Conservation (phyloP, 2,113 vertebrate genomes). For the Sciurus niger region DNA sequence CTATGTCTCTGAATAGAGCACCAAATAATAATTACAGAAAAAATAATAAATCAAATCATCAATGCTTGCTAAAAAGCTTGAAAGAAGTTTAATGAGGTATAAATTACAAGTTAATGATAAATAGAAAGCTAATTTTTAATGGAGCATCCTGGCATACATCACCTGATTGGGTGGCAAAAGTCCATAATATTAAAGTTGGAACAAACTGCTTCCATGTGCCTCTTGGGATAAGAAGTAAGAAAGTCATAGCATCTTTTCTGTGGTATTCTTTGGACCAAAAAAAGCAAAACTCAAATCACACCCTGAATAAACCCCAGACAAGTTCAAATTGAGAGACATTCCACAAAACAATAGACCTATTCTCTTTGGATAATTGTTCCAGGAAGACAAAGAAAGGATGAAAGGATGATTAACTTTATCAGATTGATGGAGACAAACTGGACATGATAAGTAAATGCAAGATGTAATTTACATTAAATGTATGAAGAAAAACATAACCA, state of each 20-base stretch:
- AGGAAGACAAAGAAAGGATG: background rate
- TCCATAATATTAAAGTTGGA: background rate
- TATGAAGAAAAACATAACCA: background rate
- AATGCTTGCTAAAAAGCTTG: background rate
- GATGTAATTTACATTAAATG: background rate
- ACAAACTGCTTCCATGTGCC: background rate
- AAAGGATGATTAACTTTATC: background rate
- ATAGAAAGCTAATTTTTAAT: background rate
- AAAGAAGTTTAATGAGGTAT: background rate
- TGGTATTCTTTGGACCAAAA: background rate
- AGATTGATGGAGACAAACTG: background rate
- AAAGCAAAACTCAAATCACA: background rate
- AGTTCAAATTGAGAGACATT: no score
- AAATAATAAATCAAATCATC: background rate
- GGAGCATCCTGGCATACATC: background rate
- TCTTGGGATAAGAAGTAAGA: no score
- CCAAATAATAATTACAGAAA: background rate
- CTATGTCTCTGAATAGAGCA: background rate
- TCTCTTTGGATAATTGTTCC: background rate
- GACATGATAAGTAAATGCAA: background rate
- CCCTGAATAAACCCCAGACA: background rate
- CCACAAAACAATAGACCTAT: background rate
- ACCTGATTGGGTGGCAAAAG: background rate
- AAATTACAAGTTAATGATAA: no score
- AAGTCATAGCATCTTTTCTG: fast-evolving